These are phyloP conservation scores for Archips crataeganus DNA, from an alignment of 2,888 invertebrate species.

Conservation along the genomic window DNA sequence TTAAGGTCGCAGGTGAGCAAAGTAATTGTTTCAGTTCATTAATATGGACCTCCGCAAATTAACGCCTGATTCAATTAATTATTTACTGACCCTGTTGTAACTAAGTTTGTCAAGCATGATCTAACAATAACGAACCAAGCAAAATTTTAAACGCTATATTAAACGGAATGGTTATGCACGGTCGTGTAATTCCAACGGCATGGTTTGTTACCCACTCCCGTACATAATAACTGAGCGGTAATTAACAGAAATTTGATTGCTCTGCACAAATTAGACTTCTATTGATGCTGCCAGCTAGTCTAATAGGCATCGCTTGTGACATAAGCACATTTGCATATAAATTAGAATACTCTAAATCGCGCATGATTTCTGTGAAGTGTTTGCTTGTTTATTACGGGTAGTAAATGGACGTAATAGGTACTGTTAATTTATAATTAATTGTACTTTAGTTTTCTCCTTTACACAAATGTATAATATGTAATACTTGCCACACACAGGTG, in stretches of 20 bases:
- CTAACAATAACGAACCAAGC: background rate
- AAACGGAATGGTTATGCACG: conserved; percentile 1
- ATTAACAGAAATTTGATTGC: conserved; percentile 78
- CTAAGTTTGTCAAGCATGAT: background rate
- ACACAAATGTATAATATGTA: too few relatives aligned
- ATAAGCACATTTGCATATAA: conserved; percentile 75
- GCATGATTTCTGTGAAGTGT: conserved; percentile 58
- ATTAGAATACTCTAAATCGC: conserved; percentile 55
- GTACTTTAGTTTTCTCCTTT: too few relatives aligned
- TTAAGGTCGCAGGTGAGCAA: too few relatives aligned
- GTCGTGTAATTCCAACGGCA: conserved; percentile 9
- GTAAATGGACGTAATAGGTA: background rate
- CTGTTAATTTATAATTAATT: background rate
- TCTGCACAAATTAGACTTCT: conserved; percentile 71
- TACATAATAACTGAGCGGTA: conserved; percentile 61
- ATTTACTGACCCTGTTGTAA: too few relatives aligned
- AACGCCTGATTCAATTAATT: too few relatives aligned
- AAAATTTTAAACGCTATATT: background rate
- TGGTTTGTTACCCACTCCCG: conserved; percentile 34
- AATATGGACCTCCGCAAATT: too few relatives aligned
- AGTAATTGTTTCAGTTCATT: too few relatives aligned
- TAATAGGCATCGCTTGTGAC: conserved; percentile 69
- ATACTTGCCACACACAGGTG: too few relatives aligned
- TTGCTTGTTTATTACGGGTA: conserved; percentile 14
- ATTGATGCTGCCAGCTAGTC: conserved; percentile 67